Percentiles rank a stretch among this genome's conserved stretches.
Evolutionary conservation across 2,888 invertebrate species (phyloP).

Genomic region (Eupeodes luniger): DNA sequence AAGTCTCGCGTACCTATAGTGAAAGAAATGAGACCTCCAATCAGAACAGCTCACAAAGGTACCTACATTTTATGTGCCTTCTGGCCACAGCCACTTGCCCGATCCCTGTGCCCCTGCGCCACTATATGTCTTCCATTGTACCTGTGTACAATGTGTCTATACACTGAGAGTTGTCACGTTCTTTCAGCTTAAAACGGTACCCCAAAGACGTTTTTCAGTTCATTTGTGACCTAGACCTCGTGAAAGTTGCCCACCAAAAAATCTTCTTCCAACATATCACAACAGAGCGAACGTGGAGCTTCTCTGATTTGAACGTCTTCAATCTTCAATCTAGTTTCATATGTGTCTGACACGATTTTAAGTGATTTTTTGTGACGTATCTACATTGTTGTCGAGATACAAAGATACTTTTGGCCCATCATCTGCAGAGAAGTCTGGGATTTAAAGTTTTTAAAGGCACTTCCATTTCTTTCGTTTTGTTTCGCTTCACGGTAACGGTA

Average conservation of each 20-base stretch:
- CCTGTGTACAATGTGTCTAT: slow-evolving; percentile 17
- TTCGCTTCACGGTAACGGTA: slow-evolving; percentile 22
- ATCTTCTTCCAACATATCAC: background rate
- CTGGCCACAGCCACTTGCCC: slow-evolving; percentile 42
- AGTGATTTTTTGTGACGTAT: slow-evolving; percentile 37
- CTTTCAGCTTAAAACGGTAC: slow-evolving; percentile 73
- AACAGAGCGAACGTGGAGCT: slow-evolving; percentile 9
- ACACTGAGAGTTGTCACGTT: slow-evolving; percentile 57
- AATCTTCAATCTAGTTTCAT: slow-evolving; percentile 16
- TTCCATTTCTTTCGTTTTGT: slow-evolving; percentile 33
- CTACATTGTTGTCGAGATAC: slow-evolving; percentile 4
- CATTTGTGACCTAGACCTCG: slow-evolving; percentile 84
- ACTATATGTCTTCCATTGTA: background rate
- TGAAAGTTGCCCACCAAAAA: slow-evolving; percentile 82
- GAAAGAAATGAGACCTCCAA: slow-evolving; percentile 48
- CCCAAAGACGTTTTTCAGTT: slow-evolving; percentile 78
- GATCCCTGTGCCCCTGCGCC: background rate
- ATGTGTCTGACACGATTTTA: slow-evolving; percentile 34
- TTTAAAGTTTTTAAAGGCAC: slow-evolving; percentile 17
- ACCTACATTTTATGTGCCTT: slow-evolving; percentile 18
- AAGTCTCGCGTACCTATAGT: background rate
- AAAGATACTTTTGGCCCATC: slow-evolving; percentile 6
- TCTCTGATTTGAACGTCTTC: background rate
- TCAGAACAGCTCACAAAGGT: slow-evolving; percentile 50
- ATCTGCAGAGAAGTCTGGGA: background rate